Evolutionary conservation across 2,888 invertebrate genomes (phyloP).

Genomic region (Drosophila diplacantha): DNA sequence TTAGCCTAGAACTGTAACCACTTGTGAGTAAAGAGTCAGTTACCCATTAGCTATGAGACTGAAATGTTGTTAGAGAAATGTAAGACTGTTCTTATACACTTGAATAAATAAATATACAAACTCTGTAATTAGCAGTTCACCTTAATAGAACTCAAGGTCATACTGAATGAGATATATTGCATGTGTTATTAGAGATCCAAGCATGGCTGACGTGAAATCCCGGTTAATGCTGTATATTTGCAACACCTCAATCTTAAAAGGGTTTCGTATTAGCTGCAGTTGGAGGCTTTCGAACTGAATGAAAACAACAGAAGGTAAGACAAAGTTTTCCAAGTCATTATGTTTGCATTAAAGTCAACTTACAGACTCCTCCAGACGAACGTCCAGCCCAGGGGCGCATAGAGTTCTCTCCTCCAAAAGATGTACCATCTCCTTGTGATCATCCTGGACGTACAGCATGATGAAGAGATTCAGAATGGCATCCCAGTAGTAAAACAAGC

Average conservation of each 20-base stretch:
- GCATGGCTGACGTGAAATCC: neutral
- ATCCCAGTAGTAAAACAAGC: constrained; percentile 34
- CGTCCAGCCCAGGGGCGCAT: constrained; percentile 34
- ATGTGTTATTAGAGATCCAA: constrained; percentile 33
- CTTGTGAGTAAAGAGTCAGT: neutral
- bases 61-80: neutral
- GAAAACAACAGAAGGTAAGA: neutral
- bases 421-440: constrained; percentile 17
- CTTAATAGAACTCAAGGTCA: constrained; percentile 43
- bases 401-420: constrained; percentile 25
- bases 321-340: too few species aligned
- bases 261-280: constrained; percentile 49
- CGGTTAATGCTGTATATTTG: constrained; percentile 39
- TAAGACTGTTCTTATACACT: too few species aligned
- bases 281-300: constrained; percentile 30
- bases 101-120: too few species aligned
- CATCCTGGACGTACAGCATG: neutral
- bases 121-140: neutral
- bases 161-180: constrained; percentile 51
- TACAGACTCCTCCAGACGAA: constrained; percentile 44
- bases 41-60: neutral
- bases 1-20: neutral
- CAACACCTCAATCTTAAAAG: constrained; percentile 31
- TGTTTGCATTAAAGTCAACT: constrained; percentile 4
- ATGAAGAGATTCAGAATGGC: constrained; percentile 15